Evolutionary conservation across 2,888 invertebrate species (phyloP), one percentile per base, ranked within the genome.

Genomic region (Cistogaster globosa): DNA sequence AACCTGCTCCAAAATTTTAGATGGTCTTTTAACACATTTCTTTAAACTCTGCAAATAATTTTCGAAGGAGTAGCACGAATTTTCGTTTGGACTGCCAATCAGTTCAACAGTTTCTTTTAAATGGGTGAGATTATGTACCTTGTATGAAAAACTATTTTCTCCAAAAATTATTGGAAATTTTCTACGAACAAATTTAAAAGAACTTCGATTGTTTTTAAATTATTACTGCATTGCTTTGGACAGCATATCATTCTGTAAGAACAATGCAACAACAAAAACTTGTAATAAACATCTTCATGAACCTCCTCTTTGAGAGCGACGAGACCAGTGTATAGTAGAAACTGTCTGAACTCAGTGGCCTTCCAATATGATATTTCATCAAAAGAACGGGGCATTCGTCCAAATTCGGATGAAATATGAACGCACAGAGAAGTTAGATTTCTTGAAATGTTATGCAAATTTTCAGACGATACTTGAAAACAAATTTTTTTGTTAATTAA

Each of bases 1-100:
- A 68, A 48, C 68, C 68, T 68, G 68, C 8, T 32, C 68, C 53
- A 68, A 68, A 68, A 68, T 36, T 38, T 68, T 63, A 63, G 42
- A 63, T 63, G 63, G 42, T 42, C 18, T 62, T 62, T 62, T 62
- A 1, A 62, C n/a, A 42, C 42, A 62, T 16, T 65, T 77, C 20
- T 77, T 77, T 18, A 77, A 38, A 26, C n/a, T 68, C 38, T 78
- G 77, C 26, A 78, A 36, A 63, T 78, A 69, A 38, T 78, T 69
- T 18, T 78, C 76, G 32, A 77, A 77, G 51, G 51, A 11, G 20
- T 62, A 77, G 12, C 45, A 45, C n/a, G 68, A 77, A 48, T 42
- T 42, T 71, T 62, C n/a, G 4, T 53, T 53, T 65, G 63, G 65
- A 63, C 38, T 53, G 16, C 62, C 62, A 72, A 72, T 45, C 12